These are phyloP conservation scores for Gadus chalcogrammus DNA, from an alignment of 2,113 vertebrate genomes.

Conservation along the genomic window DNA sequence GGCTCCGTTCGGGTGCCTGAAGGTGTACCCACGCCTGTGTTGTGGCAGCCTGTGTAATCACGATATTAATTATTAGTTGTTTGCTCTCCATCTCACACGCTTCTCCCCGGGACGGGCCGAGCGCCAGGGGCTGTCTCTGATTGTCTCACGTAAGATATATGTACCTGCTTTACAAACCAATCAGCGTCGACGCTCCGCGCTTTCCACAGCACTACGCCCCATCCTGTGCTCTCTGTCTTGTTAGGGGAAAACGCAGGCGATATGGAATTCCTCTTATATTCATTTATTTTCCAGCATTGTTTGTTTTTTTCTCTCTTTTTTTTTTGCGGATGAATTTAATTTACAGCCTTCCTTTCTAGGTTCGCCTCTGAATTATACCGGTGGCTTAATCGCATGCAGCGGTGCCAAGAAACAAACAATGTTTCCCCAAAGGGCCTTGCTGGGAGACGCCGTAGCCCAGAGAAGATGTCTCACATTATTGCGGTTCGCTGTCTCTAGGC, in stretches of 20 bases:
- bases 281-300: too few species aligned
- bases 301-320: too few species aligned
- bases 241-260: too few species aligned
- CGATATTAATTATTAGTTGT: constrained; percentile 78
- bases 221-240: too few species aligned
- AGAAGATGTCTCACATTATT: constrained; percentile 70
- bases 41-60: constrained; percentile 73
- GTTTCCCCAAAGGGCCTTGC: constrained; percentile 54
- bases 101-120: constrained; percentile 54
- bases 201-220: too few species aligned
- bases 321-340: too few species aligned
- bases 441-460: constrained; percentile 55
- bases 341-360: not conserved
- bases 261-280: too few species aligned
- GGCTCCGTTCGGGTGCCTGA: constrained; percentile 56
- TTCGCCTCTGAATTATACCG: constrained; percentile 8
- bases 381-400: constrained; percentile 31
- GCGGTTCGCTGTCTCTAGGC: constrained; percentile 52
- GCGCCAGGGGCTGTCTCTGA: constrained; percentile 49
- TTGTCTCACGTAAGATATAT: constrained; percentile 66
- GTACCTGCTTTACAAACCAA: constrained; percentile 60
- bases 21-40: constrained; percentile 68
- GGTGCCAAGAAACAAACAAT: constrained; percentile 56
- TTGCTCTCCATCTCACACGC: constrained; percentile 73
- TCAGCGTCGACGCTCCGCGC: constrained; percentile 1